Conservation (phyloP, 2,888 invertebrate genomes). For the Polyommatus iphigenia region DNA sequence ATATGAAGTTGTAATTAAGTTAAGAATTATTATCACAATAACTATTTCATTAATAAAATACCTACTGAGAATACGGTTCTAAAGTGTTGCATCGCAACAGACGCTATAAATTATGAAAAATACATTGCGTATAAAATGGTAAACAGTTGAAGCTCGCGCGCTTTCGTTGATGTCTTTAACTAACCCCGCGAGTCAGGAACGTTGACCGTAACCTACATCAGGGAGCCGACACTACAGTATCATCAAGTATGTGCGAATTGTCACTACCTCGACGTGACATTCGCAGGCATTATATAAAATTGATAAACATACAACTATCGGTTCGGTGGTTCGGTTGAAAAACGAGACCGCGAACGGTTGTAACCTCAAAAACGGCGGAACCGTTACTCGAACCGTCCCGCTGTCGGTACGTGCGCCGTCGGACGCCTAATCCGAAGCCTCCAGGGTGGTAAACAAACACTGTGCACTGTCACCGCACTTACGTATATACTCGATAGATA, state of each 20-base stretch:
- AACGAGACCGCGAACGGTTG: conserved; percentile 52
- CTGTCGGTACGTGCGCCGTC: conserved; percentile 36
- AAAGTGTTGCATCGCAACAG: background rate
- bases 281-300: conserved; percentile 47
- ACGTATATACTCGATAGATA: conserved; percentile 66
- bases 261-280: conserved; percentile 27
- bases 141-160: conserved; percentile 28
- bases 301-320: conserved; percentile 61
- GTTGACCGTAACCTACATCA: conserved; percentile 49
- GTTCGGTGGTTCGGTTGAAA: conserved; percentile 50
- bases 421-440: conserved; percentile 43
- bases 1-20: background rate
- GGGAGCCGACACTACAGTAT: conserved; percentile 27
- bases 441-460: conserved; percentile 50
- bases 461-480: conserved; percentile 65
- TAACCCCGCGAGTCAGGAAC: conserved; percentile 47
- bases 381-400: conserved; percentile 58
- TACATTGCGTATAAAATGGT: conserved; percentile 3
- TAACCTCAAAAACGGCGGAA: conserved; percentile 54
- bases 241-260: background rate
- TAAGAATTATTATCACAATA: background rate
- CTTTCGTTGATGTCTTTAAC: conserved; percentile 56
- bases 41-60: background rate
- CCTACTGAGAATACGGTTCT: background rate
- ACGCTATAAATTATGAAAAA: background rate